phyloP scores from a whole-genome alignment of 2,797 vertebrate species.

The Epinephelus awoara region DNA sequence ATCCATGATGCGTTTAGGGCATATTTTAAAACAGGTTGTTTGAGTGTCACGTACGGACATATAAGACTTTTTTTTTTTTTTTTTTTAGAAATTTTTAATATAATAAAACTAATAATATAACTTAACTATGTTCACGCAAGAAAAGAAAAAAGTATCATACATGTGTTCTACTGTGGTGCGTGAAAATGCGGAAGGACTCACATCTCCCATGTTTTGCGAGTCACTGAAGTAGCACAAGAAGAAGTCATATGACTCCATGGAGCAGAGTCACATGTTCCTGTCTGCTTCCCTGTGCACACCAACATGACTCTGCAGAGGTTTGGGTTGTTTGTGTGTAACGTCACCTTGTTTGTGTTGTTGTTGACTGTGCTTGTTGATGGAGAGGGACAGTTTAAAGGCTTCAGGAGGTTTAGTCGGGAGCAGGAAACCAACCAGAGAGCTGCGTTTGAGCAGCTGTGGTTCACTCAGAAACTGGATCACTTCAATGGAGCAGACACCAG shows the following conservation, averaged over 20 bases:
- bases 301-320: conserved; percentile 59
- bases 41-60: not conserved
- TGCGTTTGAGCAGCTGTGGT: conserved; percentile 76
- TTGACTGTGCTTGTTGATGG: not conserved
- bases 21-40: not conserved
- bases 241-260: conserved; percentile 70
- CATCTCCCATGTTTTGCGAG: conserved; percentile 32
- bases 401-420: conserved; percentile 37
- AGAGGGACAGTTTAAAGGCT: conserved; percentile 35
- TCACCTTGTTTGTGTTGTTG: conserved; percentile 14
- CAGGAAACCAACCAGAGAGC: not conserved
- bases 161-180: no score
- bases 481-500: conserved; percentile 81
- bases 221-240: conserved; percentile 26
- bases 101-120: no score
- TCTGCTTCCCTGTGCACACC: conserved; percentile 6
- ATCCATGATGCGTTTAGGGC: not conserved
- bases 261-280: conserved; percentile 54
- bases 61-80: not conserved
- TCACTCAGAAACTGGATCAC: conserved; percentile 84
- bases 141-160: no score
- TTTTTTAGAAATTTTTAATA: no score
- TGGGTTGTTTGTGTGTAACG: not conserved
- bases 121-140: no score
- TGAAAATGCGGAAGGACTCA: accelerated